Evolutionary conservation across 2,888 invertebrate genomes (phyloP), one percentile per base, ranked within the genome.

Genomic region (Crematogaster levior): DNA sequence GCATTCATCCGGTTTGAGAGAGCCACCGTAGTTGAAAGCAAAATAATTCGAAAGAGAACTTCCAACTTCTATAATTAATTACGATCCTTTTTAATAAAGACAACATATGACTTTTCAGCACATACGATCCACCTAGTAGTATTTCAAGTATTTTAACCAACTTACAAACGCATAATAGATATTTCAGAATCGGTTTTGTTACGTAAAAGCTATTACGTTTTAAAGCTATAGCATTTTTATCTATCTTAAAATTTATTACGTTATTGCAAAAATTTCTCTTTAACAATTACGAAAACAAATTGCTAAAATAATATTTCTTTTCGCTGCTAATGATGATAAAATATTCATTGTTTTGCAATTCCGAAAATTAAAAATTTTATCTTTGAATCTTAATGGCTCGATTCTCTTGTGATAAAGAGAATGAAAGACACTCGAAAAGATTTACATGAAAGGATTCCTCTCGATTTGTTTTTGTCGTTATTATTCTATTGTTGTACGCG

Each of bases 381-480:
- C 12, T 68, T n/a, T 3, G 18, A 56, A 18, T 66, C n/a, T 30
- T 65, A 30, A 77, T 56, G 12, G 7, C 56, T 48, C 37, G 51
- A 56, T 24, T 72, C 51, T 10, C 3, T 73, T 3, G 21, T 56
- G 40, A 9, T 9, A 15, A 34, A 4, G 9, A 9, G 6, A 30
- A 21, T 40, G 15, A 18, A 40, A 46, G 34, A n/a, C 21, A 27
- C 9, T n/a, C 15, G 3, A 43, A 43, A 27, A 30, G 21, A 58
- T 73, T 70, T 63, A 61, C 24, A 34, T 34, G 56, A 7, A n/a
- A n/a, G 18, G 21, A 63, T 60, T 65, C 15, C 15, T 37, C 53
- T 73, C 60, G 65, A 82, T 74, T 84, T 74, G 30, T 83, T 66
- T 66, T 65, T 37, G 53, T 51, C 48, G n/a, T 48, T 37, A 51